Base-by-base conservation (phyloP, 2,113 vertebrate genomes). In the Amblyopsis rosae region DNA sequence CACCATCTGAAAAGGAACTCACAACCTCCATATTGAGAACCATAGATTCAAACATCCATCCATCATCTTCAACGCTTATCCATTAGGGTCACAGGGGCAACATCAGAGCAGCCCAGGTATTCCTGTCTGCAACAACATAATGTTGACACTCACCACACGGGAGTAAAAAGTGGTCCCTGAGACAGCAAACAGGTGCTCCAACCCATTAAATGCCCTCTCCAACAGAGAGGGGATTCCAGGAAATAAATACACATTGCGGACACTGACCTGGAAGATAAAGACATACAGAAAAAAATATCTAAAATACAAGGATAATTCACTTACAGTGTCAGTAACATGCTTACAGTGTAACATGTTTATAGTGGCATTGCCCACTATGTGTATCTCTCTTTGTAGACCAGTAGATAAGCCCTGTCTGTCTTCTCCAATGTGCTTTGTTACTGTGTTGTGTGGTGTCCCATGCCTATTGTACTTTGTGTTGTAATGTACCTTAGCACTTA, bases 201-300 rank as follows among this genome's bases (percentile, higher is more conserved):
- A 85, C 1, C 96, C 94, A 0, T 82, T 92, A 49, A 99, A 91
- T 1, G 93, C 91, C 0, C 91, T 87, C 62, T 92, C 93, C 90
- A 98, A 87, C 72, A 98, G 91, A 1, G 93, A 90, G 0, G 97
- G 98, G 56, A 98, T 93, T 55, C 98, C 98, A 0, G 98, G 98
- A 79, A 99, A 99, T 71, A 98, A 80, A 81, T 94, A 99, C 50
- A 99, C 98, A 0, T 99, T 99, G 8, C 53, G 95, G 1, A 99
- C 96, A 0, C 96, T 99, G 72, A 91, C 85, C 90, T 91, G 47
- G 9, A 10, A 69, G 41, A 69, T 68, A 9, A 54, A 17, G 32
- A 17, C n/a, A 9, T 8, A 53, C 3, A 19, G 32, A n/a, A 35
- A 26, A 26, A 26, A 2, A 26, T 2, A 26, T 26, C 26, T 55